Percentiles rank a stretch among this genome's conserved stretches.
Evolutionary conservation across 2,888 invertebrate species (phyloP).

Genomic region (Pinctada fucata): DNA sequence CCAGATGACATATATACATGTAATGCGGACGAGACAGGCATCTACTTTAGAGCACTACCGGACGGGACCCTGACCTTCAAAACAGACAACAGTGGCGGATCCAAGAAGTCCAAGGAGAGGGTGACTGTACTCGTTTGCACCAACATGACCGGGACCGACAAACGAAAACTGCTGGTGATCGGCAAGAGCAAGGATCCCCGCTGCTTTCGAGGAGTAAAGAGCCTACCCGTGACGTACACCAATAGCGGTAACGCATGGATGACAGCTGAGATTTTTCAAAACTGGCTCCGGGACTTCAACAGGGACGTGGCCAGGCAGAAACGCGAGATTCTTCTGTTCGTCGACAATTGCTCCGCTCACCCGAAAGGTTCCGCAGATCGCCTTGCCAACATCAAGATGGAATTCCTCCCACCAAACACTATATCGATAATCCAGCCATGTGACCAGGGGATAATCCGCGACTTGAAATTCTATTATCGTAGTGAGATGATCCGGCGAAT

Average conservation of each 20-base stretch:
- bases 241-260: slow-evolving; percentile 35
- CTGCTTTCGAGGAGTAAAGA: slow-evolving; percentile 36
- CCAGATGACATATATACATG: no score
- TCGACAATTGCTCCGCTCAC: no score
- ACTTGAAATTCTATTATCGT: neutral
- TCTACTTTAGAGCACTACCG: slow-evolving; percentile 34
- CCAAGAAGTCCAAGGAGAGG: no score
- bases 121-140: slow-evolving; percentile 16
- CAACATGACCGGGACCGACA: slow-evolving; percentile 43
- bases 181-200: slow-evolving; percentile 13
- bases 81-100: slow-evolving; percentile 21
- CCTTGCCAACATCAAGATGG: slow-evolving; percentile 17
- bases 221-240: slow-evolving; percentile 28
- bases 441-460: no score
- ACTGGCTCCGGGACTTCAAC: slow-evolving; percentile 9
- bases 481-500: neutral
- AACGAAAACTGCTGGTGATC: slow-evolving; percentile 23
- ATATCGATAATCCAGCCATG: slow-evolving; percentile 1
- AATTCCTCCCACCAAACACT: slow-evolving; percentile 34
- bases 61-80: slow-evolving; percentile 14
- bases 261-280: slow-evolving; percentile 29
- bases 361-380: no score
- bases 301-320: slow-evolving; percentile 22
- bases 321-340: slow-evolving; percentile 13
- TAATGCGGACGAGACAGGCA: slow-evolving; percentile 39